Percentiles rank a stretch among this genome's conserved stretches.
phyloP scores from a whole-genome alignment of 2,797 vertebrate species.

The Diglossa cyanea region DNA sequence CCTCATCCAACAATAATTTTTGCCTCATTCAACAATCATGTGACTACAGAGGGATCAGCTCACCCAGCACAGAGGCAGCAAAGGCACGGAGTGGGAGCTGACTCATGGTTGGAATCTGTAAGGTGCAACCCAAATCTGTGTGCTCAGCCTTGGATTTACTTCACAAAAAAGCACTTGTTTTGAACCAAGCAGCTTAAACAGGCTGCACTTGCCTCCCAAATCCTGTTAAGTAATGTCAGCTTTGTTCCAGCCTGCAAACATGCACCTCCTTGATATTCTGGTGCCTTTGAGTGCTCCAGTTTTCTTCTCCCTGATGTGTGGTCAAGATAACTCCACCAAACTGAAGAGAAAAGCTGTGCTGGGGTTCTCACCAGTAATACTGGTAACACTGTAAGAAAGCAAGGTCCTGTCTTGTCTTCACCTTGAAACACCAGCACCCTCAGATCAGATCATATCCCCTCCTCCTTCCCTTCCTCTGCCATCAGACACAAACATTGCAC shows the following conservation, averaged over 20 bases:
- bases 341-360: not conserved
- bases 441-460: not conserved
- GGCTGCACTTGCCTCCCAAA: not conserved
- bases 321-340: not conserved
- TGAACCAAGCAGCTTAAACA: not conserved
- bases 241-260: not conserved
- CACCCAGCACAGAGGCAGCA: not conserved
- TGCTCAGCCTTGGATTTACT: not conserved
- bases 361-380: not conserved
- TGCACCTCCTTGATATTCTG: not conserved
- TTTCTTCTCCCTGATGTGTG: not conserved
- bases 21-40: not conserved
- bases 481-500: accelerated
- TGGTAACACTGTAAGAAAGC: not conserved
- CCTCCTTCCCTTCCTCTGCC: not conserved
- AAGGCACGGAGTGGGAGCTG: not conserved
- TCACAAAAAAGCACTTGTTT: not conserved
- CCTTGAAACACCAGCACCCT: not conserved
- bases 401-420: not conserved
- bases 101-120: not conserved
- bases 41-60: not conserved
- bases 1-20: not conserved
- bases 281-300: not conserved
- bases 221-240: not conserved
- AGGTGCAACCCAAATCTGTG: not conserved